Evolutionary conservation across 2,797 vertebrate genomes (phyloP).

Genomic region (Discoglossus pictus): DNA sequence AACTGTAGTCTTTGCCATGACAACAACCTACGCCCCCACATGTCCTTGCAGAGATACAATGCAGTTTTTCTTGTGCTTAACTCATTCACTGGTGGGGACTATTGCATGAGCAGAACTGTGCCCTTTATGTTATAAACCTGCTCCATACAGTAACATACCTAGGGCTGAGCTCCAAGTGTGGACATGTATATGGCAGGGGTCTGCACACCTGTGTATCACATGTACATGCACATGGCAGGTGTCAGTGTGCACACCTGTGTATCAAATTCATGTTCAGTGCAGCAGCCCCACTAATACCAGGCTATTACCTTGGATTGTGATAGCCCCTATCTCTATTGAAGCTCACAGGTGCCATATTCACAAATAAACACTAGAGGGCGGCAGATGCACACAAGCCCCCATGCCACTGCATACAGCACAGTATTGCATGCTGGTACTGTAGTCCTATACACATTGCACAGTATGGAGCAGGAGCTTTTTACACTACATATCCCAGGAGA

Average conservation of each 20-base stretch:
- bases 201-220: too few relatives aligned
- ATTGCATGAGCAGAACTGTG: too few relatives aligned
- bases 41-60: conserved; percentile 44
- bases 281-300: conserved; percentile 17
- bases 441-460: background rate
- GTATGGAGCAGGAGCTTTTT: rapidly evolving
- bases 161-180: too few relatives aligned
- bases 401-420: background rate
- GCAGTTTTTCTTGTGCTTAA: conserved; percentile 24
- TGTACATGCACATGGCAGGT: too few relatives aligned
- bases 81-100: conserved; percentile 25
- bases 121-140: too few relatives aligned
- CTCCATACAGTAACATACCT: too few relatives aligned
- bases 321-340: conserved; percentile 29
- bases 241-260: too few relatives aligned
- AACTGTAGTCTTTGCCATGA: conserved; percentile 29
- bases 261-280: background rate
- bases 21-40: conserved; percentile 44
- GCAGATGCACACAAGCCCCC: background rate
- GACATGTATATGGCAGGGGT: too few relatives aligned
- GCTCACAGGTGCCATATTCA: conserved; percentile 31
- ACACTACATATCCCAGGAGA: conserved; percentile 28
- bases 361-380: conserved; percentile 18
- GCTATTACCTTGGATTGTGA: conserved; percentile 32
- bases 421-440: conserved; percentile 56